Evolutionary conservation across 2,797 vertebrate species (phyloP).

Genomic region (Phrynocephalus guinanensis): DNA sequence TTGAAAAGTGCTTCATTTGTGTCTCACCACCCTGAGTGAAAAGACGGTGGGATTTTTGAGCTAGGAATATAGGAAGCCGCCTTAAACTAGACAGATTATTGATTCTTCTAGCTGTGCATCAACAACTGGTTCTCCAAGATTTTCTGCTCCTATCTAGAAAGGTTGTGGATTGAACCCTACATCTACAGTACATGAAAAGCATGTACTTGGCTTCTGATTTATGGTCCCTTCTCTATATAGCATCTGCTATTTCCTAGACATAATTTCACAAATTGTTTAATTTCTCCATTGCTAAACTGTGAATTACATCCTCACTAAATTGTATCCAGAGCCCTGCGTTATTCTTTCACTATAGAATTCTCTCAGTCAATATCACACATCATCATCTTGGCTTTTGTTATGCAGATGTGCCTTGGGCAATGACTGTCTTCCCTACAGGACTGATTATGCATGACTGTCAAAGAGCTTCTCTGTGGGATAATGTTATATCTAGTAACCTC

Average conservation of each 20-base stretch:
- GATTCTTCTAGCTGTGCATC: no score
- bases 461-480: slow-evolving; percentile 48
- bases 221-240: no score
- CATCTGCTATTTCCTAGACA: neutral
- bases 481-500: slow-evolving; percentile 56
- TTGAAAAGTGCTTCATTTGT: no score
- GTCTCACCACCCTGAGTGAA: no score
- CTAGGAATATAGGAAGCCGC: no score
- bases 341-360: slow-evolving; percentile 60
- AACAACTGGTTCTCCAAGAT: no score
- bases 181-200: neutral
- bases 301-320: slow-evolving; percentile 29
- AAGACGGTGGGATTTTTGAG: no score
- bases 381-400: slow-evolving; percentile 66
- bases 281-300: slow-evolving; percentile 3
- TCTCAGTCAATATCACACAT: slow-evolving; percentile 54
- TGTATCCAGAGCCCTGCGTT: slow-evolving; percentile 45
- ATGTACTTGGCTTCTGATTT: no score
- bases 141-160: no score
- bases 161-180: no score
- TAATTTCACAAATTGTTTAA: slow-evolving; percentile 3
- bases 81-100: no score
- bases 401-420: slow-evolving; percentile 61
- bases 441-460: slow-evolving; percentile 64
- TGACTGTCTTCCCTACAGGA: slow-evolving; percentile 66